Base-by-base conservation (phyloP, 2,797 vertebrate genomes). In the Dryobates pubescens region DNA sequence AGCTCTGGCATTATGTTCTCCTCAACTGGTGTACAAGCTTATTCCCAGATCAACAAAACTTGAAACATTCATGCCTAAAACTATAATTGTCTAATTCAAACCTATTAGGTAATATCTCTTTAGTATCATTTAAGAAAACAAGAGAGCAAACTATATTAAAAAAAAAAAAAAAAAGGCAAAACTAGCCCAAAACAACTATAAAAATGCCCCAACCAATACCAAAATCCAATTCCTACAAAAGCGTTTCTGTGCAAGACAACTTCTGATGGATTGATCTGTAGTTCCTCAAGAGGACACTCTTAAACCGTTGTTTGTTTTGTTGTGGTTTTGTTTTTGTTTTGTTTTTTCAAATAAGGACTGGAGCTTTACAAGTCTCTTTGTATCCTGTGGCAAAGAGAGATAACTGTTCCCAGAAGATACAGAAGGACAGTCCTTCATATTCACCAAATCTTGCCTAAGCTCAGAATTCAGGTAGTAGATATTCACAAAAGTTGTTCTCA, bases 201-300 rank as follows among this genome's bases (percentile, higher is more conserved):
- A 29, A 56, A 77, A 51, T 23, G 1, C 5, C 1, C 7, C 1
- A 59, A 15, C 1, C 3, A 81, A 6, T 8, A 78, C 6, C 26
- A n/a, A 22, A 81, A 88, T 47, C 17, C 7, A 61, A 4, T 8
- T 63, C 9, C 70, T 72, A n/a, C 47, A 63, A 27, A 64, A 45
- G 8, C 6, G 5, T 36, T 86, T 64, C 16, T 68, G 7, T 12
- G 10, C 4, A 23, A 47, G 18, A 9, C 4, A 53, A 2, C 9
- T 72, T 78, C 24, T 74, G 56, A 27, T 6, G 20, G 4, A 24
- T 68, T 96, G 32, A 57, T 82, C 38, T 38, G 10, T 36, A 57
- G 6, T 22, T 34, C 92, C 92, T 93, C 89, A 88, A 95, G 95
- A 84, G 94, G 85, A 45, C 92, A 61, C 70, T 67, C 88, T 70